Evolutionary conservation across 2,797 vertebrate genomes (phyloP).

Genomic region (Philypnodon macrostomus): DNA sequence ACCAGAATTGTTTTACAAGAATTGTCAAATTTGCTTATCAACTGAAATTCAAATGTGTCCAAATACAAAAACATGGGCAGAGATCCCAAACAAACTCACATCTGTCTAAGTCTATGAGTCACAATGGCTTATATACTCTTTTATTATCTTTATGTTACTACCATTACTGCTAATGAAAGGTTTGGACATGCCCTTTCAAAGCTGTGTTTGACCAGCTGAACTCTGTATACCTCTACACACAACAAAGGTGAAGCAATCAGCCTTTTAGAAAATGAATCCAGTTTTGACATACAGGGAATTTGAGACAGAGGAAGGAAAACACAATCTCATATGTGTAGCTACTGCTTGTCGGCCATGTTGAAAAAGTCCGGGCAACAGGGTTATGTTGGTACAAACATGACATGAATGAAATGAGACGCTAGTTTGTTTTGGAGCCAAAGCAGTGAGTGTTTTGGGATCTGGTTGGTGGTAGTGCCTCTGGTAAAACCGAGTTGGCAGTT

Average conservation of each 20-base stretch:
- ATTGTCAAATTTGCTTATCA: neutral
- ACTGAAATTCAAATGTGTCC: neutral
- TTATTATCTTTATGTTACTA: constrained; percentile 48
- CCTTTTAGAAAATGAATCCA: constrained; percentile 4
- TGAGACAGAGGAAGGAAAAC: constrained; percentile 6
- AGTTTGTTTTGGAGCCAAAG: constrained; percentile 19
- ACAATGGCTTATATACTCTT: constrained; percentile 38
- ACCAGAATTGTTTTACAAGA: neutral
- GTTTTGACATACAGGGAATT: constrained; percentile 6
- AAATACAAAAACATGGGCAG: neutral
- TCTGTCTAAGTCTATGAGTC: constrained; percentile 28
- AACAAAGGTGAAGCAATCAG: constrained; percentile 7
- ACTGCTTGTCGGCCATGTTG: neutral
- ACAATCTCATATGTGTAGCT: neutral
- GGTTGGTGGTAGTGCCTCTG: constrained; percentile 43
- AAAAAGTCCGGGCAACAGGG: neutral
- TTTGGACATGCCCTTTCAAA: constrained; percentile 31
- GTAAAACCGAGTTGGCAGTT: constrained; percentile 48
- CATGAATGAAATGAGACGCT: constrained; percentile 1
- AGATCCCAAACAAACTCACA: constrained; percentile 9
- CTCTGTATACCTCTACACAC: constrained; percentile 17
- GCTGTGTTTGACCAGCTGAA: constrained; percentile 61
- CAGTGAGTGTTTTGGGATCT: constrained; percentile 26
- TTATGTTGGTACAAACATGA: constrained; percentile 2
- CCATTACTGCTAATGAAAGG: constrained; percentile 46